Conservation (phyloP, 1,140 invertebrate genomes). For the Melitaea cinxia region DNA sequence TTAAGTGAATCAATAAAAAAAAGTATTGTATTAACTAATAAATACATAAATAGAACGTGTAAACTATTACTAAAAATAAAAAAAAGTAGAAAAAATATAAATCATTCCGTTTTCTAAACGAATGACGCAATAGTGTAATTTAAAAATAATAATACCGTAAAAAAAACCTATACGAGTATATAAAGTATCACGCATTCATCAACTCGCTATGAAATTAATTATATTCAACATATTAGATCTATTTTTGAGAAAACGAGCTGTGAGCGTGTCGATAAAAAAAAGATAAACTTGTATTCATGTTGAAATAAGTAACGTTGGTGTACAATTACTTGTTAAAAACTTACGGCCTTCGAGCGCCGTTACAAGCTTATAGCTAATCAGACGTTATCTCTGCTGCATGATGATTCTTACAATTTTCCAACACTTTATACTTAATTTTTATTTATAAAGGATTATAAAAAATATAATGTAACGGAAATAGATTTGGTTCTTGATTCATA, state of each 20-base stretch:
- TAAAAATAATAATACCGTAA: slow-evolving; percentile 67
- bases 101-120: slow-evolving; percentile 57
- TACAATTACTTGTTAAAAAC: slow-evolving; percentile 77
- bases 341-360: slow-evolving; percentile 59
- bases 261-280: slow-evolving; percentile 61
- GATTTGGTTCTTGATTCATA: no score
- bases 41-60: no score
- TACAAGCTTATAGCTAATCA: no score
- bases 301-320: slow-evolving; percentile 68
- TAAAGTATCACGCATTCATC: slow-evolving; percentile 72
- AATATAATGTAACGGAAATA: no score
- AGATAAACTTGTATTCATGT: slow-evolving; percentile 69
- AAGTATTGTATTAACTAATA: no score
- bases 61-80: slow-evolving; percentile 46
- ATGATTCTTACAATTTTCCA: not conserved
- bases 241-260: slow-evolving; percentile 78
- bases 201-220: slow-evolving; percentile 74
- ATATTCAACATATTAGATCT: slow-evolving; percentile 77
- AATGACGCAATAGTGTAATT: slow-evolving; percentile 75
- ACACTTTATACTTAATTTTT: no score
- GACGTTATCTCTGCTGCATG: not conserved
- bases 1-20: no score
- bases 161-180: no score
- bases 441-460: no score
- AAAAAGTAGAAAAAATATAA: no score